A percentile compares a stretch with the other conserved stretches of the same genome.
These are phyloP conservation scores for Zygothrica quintamaculata DNA, from an alignment of 2,888 invertebrate genomes.

Conservation along the genomic window DNA sequence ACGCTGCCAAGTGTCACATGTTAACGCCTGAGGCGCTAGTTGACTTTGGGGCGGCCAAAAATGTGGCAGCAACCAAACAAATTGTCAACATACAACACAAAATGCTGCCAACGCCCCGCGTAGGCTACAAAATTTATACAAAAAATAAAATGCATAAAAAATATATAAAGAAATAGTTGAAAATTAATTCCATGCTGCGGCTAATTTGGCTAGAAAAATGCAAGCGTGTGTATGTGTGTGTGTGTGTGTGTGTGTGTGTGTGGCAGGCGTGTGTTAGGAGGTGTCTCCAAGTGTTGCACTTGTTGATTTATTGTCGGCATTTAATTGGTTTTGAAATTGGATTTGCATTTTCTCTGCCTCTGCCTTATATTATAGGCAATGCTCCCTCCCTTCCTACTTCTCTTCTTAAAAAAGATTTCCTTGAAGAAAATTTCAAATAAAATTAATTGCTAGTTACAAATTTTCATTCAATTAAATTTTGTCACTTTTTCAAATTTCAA, in stretches of 20 bases:
- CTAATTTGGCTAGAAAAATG: constrained; percentile 70
- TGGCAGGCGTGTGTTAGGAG: constrained; percentile 57
- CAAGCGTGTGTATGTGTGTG: constrained; percentile 14
- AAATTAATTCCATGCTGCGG: constrained; percentile 67
- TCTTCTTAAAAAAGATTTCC: background rate
- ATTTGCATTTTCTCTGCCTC: constrained; percentile 53
- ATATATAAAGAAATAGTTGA: constrained; percentile 39
- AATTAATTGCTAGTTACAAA: constrained; percentile 71
- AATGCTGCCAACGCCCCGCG: constrained; percentile 59
- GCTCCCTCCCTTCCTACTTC: background rate
- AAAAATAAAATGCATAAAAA: constrained; percentile 14
- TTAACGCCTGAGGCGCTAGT: constrained; percentile 42
- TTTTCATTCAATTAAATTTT: constrained; percentile 75
- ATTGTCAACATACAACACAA: constrained; percentile 63
- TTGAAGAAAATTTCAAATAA: constrained; percentile 13
- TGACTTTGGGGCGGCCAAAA: constrained; percentile 63
- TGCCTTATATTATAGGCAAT: background rate
- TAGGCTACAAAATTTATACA: constrained; percentile 42
- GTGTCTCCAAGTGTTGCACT: constrained; percentile 72
- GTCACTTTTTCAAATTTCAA: constrained; percentile 53
- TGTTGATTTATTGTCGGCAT: constrained; percentile 77
- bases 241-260: constrained; percentile 26
- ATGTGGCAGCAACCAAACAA: constrained; percentile 48
- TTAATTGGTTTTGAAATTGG: constrained; percentile 81
- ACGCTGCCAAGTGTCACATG: constrained; percentile 9